phyloP scores from a whole-genome alignment of 2,888 invertebrate species.

The Cremastobaeus sp. region DNA sequence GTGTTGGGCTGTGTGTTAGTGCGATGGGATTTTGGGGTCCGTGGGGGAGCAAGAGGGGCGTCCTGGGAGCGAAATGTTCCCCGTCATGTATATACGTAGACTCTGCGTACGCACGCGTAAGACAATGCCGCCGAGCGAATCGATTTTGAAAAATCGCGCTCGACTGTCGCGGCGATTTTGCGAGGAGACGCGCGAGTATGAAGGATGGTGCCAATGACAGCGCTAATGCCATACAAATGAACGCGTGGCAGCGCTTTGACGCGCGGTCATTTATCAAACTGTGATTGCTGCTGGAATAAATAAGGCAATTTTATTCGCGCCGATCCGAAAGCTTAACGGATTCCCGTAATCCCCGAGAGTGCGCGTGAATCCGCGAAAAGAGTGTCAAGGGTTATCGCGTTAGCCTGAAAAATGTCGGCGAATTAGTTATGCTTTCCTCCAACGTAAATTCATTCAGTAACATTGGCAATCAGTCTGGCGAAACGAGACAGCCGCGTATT shows the following conservation, averaged over 20 bases:
- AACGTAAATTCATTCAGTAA: background rate
- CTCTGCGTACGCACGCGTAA: constrained; percentile 36
- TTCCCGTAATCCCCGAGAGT: constrained; percentile 73
- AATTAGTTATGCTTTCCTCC: constrained; percentile 66
- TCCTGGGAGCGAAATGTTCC: constrained; percentile 53
- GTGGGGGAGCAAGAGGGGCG: constrained; percentile 67
- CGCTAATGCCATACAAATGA: constrained; percentile 77
- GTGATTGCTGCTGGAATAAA: constrained; percentile 76
- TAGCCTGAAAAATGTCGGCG: constrained; percentile 70
- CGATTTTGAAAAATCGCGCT: constrained; percentile 21
- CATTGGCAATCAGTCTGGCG: constrained; percentile 74
- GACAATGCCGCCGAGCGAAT: constrained; percentile 25
- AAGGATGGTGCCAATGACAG: constrained; percentile 77
- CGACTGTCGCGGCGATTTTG: constrained; percentile 5
- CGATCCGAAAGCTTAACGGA: constrained; percentile 74
- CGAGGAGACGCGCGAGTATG: constrained; percentile 66
- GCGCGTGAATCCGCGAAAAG: constrained; percentile 67
- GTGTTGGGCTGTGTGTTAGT: constrained; percentile 68
- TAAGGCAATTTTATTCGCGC: constrained; percentile 69
- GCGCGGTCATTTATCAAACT: constrained; percentile 75
- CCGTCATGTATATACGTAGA: constrained; percentile 26
- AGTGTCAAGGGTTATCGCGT: constrained; percentile 63
- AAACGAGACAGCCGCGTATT: no score
- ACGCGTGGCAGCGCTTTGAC: constrained; percentile 76
- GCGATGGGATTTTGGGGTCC: constrained; percentile 71